These are phyloP conservation scores for Xylocampa areola DNA, from an alignment of 2,888 invertebrate species.

Conservation along the genomic window DNA sequence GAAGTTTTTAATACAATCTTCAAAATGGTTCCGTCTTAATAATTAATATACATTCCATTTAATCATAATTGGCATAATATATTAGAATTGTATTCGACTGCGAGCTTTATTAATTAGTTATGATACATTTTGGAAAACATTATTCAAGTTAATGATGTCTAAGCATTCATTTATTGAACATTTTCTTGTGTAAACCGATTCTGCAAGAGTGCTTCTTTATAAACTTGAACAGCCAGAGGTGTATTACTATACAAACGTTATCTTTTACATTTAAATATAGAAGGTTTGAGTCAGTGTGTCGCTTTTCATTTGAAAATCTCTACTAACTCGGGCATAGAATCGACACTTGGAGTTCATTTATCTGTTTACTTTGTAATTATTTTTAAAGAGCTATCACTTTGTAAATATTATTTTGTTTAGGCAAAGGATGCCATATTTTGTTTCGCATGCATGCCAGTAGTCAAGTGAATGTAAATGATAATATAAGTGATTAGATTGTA, in stretches of 20 bases:
- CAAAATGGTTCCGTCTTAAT: conserved; percentile 5
- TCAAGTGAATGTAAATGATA: conserved; percentile 54
- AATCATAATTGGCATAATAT: conserved; percentile 8
- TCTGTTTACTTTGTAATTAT: conserved; percentile 18
- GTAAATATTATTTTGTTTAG: conserved; percentile 58
- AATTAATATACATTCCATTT: conserved; percentile 42
- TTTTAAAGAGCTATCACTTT: conserved; percentile 22
- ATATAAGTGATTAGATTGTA: conserved; percentile 51
- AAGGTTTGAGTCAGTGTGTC: conserved; percentile 6
- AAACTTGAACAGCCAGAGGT: conserved; percentile 15
- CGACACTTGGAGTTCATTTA: conserved; percentile 17
- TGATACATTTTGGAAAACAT: conserved; percentile 8
- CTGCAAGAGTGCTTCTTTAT: neutral
- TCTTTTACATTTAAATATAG: conserved; percentile 5
- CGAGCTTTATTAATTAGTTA: neutral
- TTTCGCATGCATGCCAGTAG: conserved; percentile 48
- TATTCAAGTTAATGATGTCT: neutral
- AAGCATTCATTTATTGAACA: neutral
- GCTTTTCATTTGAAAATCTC: conserved; percentile 6
- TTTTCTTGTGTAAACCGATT: neutral
- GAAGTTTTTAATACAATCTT: conserved; percentile 20
- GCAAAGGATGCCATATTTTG: conserved; percentile 54
- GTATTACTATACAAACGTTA: neutral
- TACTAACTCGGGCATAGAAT: conserved; percentile 2
- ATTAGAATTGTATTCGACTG: conserved; percentile 6